Base-by-base conservation (phyloP, 2,113 vertebrate species). In the Megaleporinus macrocephalus region DNA sequence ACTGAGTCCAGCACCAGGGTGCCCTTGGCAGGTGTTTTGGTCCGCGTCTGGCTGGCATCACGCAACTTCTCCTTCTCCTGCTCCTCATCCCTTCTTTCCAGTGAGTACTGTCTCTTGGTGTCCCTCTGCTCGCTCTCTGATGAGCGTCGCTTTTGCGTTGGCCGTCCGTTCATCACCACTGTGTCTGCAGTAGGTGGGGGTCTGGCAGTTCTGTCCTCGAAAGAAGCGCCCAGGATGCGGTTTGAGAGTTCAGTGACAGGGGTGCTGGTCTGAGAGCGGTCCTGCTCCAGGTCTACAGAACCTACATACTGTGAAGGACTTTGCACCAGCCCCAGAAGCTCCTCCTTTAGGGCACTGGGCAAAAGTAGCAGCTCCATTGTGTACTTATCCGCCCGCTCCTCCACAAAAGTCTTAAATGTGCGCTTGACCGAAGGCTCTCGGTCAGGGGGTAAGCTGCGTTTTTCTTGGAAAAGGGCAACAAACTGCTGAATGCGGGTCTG, bases 281-380 rank as follows among this genome's bases (percentile, higher is more conserved):
- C 93, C 87, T 96, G 95, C 73, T 96, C 94, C 22, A 57, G 12
- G 65, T 93, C 80, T 33, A 72, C 44, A 63, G 16, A 30, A 10
- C 14, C 49, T 22, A 22, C 22, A 75, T 30, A 26, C 74, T 75
- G 91, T 59, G 82, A 78, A 72, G 92, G 90, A 83, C 91, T 91
- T 15, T 94, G 93, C 3, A 92, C 95, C 61, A 99, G 93, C 53
- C 91, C 92, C 76, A 99, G 75, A 24, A 99, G 93, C 80, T 98
- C 98, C 85, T 96, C 96, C 88, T 99, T 98, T 76, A 99, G 90
- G 0, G 96, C 95, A 71, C 96, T 97, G 76, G 98, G 98, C 77
- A 99, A 92, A 88, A 99, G 94, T 75, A 98, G 87, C 76, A 99
- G 93, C 89, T 99, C 98, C 96, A 99, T 97, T 3, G 96, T 95